These are phyloP conservation scores for Nannoperca obscura DNA, from an alignment of 2,797 vertebrate genomes.

Conservation along the genomic window DNA sequence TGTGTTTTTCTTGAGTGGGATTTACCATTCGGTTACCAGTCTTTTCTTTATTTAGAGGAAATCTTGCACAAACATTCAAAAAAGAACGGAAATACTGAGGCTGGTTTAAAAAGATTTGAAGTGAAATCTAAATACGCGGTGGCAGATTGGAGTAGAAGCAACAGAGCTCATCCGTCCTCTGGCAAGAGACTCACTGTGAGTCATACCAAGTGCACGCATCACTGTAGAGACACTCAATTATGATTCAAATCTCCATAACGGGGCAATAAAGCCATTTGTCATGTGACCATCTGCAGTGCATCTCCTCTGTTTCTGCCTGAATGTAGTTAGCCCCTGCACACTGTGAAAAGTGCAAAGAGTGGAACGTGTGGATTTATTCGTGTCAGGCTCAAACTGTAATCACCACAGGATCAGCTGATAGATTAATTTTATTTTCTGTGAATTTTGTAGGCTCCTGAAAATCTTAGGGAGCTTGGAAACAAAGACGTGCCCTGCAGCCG, in stretches of 20 bases:
- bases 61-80: slow-evolving; percentile 37
- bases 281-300: slow-evolving; percentile 83
- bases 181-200: slow-evolving; percentile 77
- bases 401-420: slow-evolving; percentile 69
- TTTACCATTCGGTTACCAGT: slow-evolving; percentile 9
- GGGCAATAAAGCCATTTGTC: slow-evolving; percentile 82
- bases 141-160: slow-evolving; percentile 71
- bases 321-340: slow-evolving; percentile 66
- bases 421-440: slow-evolving; percentile 68
- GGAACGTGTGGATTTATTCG: slow-evolving; percentile 77
- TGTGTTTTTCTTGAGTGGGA: slow-evolving; percentile 6
- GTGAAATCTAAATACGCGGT: slow-evolving; percentile 63
- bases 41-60: slow-evolving; percentile 25
- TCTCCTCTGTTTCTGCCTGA: slow-evolving; percentile 75
- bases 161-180: slow-evolving; percentile 79
- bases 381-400: slow-evolving; percentile 67
- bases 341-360: slow-evolving; percentile 66
- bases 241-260: slow-evolving; percentile 84
- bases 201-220: slow-evolving; percentile 78
- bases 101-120: slow-evolving; percentile 58
- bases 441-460: slow-evolving; percentile 53
- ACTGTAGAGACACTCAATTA: slow-evolving; percentile 83
- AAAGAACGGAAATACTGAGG: slow-evolving; percentile 9
- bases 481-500: slow-evolving; percentile 52
- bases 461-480: slow-evolving; percentile 54